Evolutionary conservation across 2,888 invertebrate genomes (phyloP).

Genomic region (Panopea generosa): DNA sequence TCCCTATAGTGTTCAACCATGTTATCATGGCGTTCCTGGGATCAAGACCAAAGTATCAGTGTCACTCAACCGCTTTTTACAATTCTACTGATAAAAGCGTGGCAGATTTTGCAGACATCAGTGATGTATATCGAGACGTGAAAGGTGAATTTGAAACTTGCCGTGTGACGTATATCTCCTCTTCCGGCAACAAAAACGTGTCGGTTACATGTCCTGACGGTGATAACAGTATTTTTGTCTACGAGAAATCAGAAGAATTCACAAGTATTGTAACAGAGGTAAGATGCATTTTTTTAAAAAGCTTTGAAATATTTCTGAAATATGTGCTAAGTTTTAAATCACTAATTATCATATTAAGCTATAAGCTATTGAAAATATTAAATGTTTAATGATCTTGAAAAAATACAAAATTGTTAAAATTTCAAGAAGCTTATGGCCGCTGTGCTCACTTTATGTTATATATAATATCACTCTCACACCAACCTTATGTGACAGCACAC

Average conservation of each 20-base stretch:
- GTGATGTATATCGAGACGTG: slow-evolving; percentile 3
- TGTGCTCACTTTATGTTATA: too few species aligned
- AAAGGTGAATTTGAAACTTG: slow-evolving; percentile 43
- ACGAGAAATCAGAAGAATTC: slow-evolving; percentile 43
- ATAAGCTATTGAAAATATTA: too few species aligned
- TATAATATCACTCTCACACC: too few species aligned
- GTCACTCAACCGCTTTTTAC: slow-evolving; percentile 52
- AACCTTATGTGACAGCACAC: too few species aligned
- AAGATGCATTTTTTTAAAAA: too few species aligned
- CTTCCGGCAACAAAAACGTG: slow-evolving; percentile 53
- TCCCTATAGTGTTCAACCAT: slow-evolving; percentile 79
- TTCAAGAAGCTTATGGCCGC: too few species aligned
- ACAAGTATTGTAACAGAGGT: slow-evolving; percentile 75
- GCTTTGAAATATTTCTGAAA: background rate
- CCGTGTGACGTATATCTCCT: slow-evolving; percentile 38
- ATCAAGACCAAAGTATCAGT: slow-evolving; percentile 63
- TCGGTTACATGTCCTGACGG: slow-evolving; percentile 58
- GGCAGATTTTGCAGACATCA: slow-evolving; percentile 8
- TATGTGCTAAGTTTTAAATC: too few species aligned
- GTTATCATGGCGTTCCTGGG: slow-evolving; percentile 81
- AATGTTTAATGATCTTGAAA: too few species aligned
- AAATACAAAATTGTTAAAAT: too few species aligned
- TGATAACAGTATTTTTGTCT: slow-evolving; percentile 62
- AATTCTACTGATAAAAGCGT: slow-evolving; percentile 21
- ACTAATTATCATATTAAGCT: too few species aligned